Evolutionary conservation across 2,888 invertebrate species (phyloP).

Genomic region (Philhelius pedissequus): DNA sequence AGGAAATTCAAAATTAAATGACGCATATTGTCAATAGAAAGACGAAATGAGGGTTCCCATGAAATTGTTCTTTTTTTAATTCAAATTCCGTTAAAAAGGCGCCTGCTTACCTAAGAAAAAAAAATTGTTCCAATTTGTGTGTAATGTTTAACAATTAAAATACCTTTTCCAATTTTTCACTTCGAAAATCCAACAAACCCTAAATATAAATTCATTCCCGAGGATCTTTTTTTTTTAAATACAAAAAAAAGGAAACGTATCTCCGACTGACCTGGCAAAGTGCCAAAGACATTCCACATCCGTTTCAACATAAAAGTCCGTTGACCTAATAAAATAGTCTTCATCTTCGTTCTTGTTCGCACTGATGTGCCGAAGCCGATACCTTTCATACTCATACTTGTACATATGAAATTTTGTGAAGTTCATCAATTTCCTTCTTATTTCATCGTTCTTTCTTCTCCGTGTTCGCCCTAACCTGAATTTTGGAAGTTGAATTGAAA

Average conservation of each 20-base stretch:
- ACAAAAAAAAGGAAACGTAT: not conserved
- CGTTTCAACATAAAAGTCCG: constrained; percentile 56
- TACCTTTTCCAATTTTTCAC: constrained; percentile 9
- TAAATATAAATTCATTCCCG: constrained; percentile 11
- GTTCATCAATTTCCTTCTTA: constrained; percentile 62
- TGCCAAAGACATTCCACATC: constrained; percentile 64
- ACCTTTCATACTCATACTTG: not conserved
- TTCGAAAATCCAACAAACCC: constrained; percentile 7
- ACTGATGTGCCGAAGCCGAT: too few relatives aligned
- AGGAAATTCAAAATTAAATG: not conserved
- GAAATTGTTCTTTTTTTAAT: not conserved
- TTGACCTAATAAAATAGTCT: constrained; percentile 58
- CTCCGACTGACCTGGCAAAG: constrained; percentile 36
- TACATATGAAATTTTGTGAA: constrained; percentile 27
- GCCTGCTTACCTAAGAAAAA: constrained; percentile 15
- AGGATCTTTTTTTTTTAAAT: not conserved
- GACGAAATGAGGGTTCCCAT: not conserved
- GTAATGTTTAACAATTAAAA: constrained; percentile 42
- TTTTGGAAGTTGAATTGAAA: not conserved
- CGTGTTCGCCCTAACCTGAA: constrained; percentile 4
- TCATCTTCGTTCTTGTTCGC: constrained; percentile 33
- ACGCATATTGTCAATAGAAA: not conserved
- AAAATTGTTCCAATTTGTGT: constrained; percentile 31
- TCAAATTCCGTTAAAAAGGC: constrained; percentile 16
- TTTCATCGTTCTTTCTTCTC: not conserved